phyloP scores from a whole-genome alignment of 1,140 invertebrate species.

The Drosophila grimshawi region DNA sequence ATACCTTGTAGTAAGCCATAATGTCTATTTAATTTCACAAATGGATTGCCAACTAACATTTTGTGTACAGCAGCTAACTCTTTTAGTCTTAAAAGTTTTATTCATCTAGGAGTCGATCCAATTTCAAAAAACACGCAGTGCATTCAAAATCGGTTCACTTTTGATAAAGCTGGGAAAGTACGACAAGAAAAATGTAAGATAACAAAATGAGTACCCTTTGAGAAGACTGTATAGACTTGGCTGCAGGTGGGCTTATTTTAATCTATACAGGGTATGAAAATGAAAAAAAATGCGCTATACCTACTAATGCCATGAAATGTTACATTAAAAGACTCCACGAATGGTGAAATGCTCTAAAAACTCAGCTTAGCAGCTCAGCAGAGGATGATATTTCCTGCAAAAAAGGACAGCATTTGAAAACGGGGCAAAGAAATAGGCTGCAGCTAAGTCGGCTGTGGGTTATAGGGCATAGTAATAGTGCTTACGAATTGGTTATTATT shows the following conservation, averaged over 20 bases:
- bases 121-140: too few species aligned
- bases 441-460: slow-evolving; percentile 21
- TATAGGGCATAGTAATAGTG: slow-evolving; percentile 66
- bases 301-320: slow-evolving; percentile 68
- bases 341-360: slow-evolving; percentile 30
- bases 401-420: not conserved
- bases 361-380: not conserved
- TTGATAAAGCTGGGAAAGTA: too few species aligned
- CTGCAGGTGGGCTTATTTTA: too few species aligned
- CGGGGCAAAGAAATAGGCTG: not conserved
- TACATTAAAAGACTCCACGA: slow-evolving; percentile 49
- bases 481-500: slow-evolving; percentile 80
- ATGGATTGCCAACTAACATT: not conserved
- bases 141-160: too few species aligned
- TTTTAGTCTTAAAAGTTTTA: too few species aligned
- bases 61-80: too few species aligned
- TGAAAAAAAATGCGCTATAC: slow-evolving; percentile 51
- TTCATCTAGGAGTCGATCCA: too few species aligned
- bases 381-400: not conserved
- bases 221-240: too few species aligned
- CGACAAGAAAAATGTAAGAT: too few species aligned
- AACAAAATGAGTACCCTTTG: too few species aligned
- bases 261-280: not conserved
- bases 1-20: not conserved
- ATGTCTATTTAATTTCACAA: not conserved